Percentiles rank a stretch among this genome's conserved stretches.
Conservation (phyloP, 2,113 vertebrate species). For the Odocoileus hemionus region DNA sequence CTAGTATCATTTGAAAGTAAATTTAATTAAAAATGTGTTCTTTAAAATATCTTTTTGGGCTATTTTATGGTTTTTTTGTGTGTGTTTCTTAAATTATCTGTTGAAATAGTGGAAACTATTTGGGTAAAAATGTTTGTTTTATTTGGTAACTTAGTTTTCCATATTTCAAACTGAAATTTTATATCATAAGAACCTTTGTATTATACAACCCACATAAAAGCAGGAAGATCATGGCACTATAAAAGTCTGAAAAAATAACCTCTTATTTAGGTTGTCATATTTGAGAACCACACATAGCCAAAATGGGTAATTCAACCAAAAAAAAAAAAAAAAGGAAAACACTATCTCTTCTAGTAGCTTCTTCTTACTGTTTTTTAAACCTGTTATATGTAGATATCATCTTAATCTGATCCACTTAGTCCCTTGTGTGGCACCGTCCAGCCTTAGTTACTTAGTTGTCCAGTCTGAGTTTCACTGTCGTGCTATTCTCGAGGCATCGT, state of each 20-base stretch:
- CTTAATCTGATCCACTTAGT: neutral
- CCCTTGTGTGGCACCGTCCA: neutral
- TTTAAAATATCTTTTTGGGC: neutral
- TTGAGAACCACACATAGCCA: neutral
- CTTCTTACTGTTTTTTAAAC: neutral
- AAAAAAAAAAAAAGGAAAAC: neutral
- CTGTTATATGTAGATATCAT: neutral
- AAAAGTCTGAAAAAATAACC: neutral
- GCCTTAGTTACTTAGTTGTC: neutral
- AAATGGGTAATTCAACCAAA: neutral
- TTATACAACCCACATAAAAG: neutral
- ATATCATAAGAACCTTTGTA: neutral
- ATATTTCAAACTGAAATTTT: slow-evolving; percentile 13
- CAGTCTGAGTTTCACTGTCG: neutral
- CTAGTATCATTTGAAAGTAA: neutral
- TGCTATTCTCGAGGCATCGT: neutral
- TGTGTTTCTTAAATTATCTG: neutral
- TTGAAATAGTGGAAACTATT: neutral
- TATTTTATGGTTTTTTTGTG: neutral
- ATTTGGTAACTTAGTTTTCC: slow-evolving; percentile 19
- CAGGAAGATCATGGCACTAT: neutral
- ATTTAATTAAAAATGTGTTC: neutral
- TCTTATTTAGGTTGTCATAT: neutral
- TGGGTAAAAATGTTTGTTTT: neutral
- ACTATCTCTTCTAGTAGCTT: neutral